phyloP scores from a whole-genome alignment of 2,797 vertebrate genomes.

The Orestias chungarensis region DNA sequence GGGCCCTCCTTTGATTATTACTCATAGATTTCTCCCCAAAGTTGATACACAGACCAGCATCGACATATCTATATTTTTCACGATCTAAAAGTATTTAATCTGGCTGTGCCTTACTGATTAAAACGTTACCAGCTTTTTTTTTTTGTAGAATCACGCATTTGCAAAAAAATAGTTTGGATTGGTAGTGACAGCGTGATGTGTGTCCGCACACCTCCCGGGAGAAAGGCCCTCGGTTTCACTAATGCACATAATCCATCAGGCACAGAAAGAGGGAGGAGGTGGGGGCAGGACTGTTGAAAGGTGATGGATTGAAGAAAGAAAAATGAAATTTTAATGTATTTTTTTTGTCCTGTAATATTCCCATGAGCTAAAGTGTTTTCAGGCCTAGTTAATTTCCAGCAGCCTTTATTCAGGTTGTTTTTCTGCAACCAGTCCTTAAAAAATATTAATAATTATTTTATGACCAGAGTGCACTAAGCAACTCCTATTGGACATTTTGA shows the following conservation, averaged over 20 bases:
- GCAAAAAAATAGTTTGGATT: constrained; percentile 33
- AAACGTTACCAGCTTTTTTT: constrained; percentile 23
- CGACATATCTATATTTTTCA: constrained; percentile 3
- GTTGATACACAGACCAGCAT: constrained; percentile 20
- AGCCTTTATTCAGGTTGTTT: constrained; percentile 13
- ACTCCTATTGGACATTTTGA: constrained; percentile 3
- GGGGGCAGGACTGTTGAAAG: constrained; percentile 17
- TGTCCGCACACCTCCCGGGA: constrained; percentile 58
- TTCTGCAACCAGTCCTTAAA: constrained; percentile 29
- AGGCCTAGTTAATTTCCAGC: constrained; percentile 16
- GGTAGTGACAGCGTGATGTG: constrained; percentile 54
- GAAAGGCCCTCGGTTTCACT: constrained; percentile 60
- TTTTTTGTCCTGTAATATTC: constrained; percentile 46
- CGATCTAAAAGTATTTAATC: constrained; percentile 40
- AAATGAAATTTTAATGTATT: constrained; percentile 39
- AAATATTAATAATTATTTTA: constrained; percentile 7
- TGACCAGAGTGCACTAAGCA: constrained; percentile 7
- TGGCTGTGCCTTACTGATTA: constrained; percentile 42
- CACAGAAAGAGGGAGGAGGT: constrained; percentile 29
- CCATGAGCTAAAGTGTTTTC: background rate
- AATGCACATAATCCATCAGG: constrained; percentile 72
- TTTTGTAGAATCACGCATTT: constrained; percentile 22
- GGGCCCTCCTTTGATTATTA: background rate
- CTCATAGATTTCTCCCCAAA: constrained; percentile 21
- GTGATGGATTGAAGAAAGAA: constrained; percentile 34